Percentiles rank a stretch among this genome's conserved stretches.
Conservation (phyloP, 2,797 vertebrate species). For the Amblyraja radiata region DNA sequence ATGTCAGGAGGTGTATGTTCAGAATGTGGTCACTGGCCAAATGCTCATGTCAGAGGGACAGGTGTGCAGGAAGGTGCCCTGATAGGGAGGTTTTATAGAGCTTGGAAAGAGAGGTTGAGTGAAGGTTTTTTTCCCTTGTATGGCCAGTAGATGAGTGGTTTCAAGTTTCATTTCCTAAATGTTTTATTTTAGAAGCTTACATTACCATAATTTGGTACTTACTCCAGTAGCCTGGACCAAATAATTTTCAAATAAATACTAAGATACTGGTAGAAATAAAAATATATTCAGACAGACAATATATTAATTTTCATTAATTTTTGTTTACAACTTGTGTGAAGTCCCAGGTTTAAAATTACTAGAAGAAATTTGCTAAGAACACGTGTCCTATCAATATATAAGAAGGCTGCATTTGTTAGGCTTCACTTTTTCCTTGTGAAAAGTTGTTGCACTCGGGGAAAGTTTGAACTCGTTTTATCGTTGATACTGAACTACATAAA, state of each 20-base stretch:
- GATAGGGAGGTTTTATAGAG: too few species aligned
- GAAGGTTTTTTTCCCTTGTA: neutral
- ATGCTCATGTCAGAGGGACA: too few species aligned
- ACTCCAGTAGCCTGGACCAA: neutral
- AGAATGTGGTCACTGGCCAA: too few species aligned
- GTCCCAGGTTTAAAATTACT: neutral
- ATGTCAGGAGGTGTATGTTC: too few species aligned
- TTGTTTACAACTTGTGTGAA: too few species aligned
- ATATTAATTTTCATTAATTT: too few species aligned
- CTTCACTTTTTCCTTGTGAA: neutral
- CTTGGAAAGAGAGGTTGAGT: too few species aligned
- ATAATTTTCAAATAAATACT: neutral
- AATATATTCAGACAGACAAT: neutral
- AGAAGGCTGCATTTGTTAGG: neutral
- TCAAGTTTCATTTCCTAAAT: neutral
- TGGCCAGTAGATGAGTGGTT: neutral
- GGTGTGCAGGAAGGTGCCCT: too few species aligned
- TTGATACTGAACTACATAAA: neutral
- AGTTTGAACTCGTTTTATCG: neutral
- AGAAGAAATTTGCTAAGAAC: neutral
- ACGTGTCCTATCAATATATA: neutral
- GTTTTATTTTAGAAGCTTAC: neutral
- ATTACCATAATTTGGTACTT: neutral
- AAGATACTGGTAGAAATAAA: neutral
- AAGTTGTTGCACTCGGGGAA: neutral